Evolutionary conservation across 2,888 invertebrate species (phyloP), one percentile per base, ranked within the genome.

Genomic region (Microchrysa polita): DNA sequence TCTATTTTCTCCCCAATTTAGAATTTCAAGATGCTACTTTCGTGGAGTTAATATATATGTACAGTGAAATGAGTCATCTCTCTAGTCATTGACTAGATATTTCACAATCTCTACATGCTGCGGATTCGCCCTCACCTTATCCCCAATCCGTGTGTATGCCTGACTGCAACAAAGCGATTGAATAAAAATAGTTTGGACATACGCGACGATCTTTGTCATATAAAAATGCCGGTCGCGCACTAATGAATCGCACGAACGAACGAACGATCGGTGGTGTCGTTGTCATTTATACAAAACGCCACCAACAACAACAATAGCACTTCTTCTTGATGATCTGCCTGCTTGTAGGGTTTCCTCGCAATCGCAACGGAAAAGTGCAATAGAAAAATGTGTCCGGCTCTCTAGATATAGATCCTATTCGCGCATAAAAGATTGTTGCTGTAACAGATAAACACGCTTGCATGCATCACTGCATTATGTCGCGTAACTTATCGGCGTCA

Each of bases 1-100:
- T 42, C 16, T 10, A 34, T 34, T 34, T 34, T 42, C n/a, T n/a
- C 42, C 42, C 61, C 23, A 42, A 63, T 63, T 63, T 63, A 63
- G 61, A 63, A 40, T 63, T 42, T 63, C 60, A 16, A 18, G n/a
- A 23, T n/a, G 20, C 27, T 23, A 60, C 27, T 60, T 27, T 23
- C 57, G 10, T 0, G n/a, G 18, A 2, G 20, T 27, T 34, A 27
- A 14, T 14, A 23, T 27, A n/a, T n/a, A n/a, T n/a, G n/a, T n/a
- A n/a, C n/a, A n/a, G n/a, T n/a, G n/a, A n/a, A 27, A 27, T 27
- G 61, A 23, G 18, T 42, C 7, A 14, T 27, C n/a, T n/a, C n/a
- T n/a, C 22, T n/a, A 16, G 20, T 42, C 10, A 55, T 5, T 55
- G 5, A 16, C 2, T 60, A 2, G 59, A 10, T 60, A 42, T 7